A percentile compares a stretch with the other conserved stretches of the same genome.
Evolutionary conservation across 1,140 invertebrate genomes (phyloP).

Genomic region (Diplogasteroides magnus): DNA sequence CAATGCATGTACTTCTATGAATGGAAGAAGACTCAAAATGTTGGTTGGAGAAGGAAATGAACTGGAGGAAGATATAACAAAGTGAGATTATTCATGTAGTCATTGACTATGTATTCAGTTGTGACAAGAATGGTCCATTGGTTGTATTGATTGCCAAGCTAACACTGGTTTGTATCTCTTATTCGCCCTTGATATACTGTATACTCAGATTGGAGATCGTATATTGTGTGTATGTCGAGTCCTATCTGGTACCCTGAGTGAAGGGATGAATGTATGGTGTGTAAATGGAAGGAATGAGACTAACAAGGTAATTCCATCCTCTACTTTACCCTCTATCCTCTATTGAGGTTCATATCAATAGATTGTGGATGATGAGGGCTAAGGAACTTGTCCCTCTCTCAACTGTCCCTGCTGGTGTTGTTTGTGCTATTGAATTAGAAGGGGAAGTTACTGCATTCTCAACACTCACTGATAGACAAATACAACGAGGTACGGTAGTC

Average conservation of each 20-base stretch:
- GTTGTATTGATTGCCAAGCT: background rate
- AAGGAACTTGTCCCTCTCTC: background rate
- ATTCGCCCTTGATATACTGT: too few species aligned
- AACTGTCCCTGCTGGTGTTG: background rate
- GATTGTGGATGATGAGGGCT: background rate
- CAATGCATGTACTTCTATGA: conserved; percentile 17
- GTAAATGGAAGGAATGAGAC: background rate
- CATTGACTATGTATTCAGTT: background rate
- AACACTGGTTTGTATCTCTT: too few species aligned
- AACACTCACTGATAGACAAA: background rate
- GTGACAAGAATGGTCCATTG: background rate
- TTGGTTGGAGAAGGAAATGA: background rate
- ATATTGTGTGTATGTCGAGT: too few species aligned
- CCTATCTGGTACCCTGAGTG: too few species aligned
- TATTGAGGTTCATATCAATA: background rate
- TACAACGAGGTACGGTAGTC: background rate
- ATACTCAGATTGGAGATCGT: too few species aligned
- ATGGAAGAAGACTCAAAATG: background rate
- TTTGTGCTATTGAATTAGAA: background rate
- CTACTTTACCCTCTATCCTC: background rate
- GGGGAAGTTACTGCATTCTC: background rate
- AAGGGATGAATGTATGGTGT: too few species aligned
- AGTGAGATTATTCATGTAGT: conserved; percentile 2
- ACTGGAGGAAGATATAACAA: background rate
- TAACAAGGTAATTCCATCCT: background rate